Conservation (phyloP, 2,888 invertebrate species). For the Ptilodon capucinus region DNA sequence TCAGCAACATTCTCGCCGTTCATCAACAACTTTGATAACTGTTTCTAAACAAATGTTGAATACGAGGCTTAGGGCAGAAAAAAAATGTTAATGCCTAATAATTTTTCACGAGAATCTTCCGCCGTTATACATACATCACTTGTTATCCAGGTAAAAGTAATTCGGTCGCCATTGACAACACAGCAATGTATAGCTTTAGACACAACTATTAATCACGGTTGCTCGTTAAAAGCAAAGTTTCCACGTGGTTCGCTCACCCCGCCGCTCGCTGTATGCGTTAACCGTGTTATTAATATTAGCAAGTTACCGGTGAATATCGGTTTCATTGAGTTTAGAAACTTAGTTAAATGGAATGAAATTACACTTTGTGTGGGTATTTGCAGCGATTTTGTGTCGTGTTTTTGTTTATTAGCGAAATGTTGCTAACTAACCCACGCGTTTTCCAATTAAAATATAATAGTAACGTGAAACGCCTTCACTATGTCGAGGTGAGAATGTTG, state of each 20-base stretch:
- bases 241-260: background rate
- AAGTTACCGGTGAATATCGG: background rate
- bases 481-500: too few relatives aligned
- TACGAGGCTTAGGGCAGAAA: too few relatives aligned
- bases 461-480: too few relatives aligned
- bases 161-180: background rate
- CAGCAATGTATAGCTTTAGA: background rate
- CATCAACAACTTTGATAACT: too few relatives aligned
- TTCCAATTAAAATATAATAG: too few relatives aligned
- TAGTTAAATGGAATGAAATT: background rate
- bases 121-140: too few relatives aligned
- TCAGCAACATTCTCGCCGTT: too few relatives aligned
- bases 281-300: background rate
- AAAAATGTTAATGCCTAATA: too few relatives aligned
- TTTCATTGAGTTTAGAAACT: background rate
- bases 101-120: too few relatives aligned
- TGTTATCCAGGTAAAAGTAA: background rate
- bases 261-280: background rate
- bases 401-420: too few relatives aligned
- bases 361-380: background rate
- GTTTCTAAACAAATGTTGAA: too few relatives aligned
- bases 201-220: constrained; percentile 13
- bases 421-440: too few relatives aligned
- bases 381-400: background rate
- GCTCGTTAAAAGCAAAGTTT: constrained; percentile 10